Percentiles rank a stretch among this genome's conserved stretches.
These are phyloP conservation scores for Syngnathus scovelli DNA, from an alignment of 2,113 vertebrate genomes.

Conservation along the genomic window DNA sequence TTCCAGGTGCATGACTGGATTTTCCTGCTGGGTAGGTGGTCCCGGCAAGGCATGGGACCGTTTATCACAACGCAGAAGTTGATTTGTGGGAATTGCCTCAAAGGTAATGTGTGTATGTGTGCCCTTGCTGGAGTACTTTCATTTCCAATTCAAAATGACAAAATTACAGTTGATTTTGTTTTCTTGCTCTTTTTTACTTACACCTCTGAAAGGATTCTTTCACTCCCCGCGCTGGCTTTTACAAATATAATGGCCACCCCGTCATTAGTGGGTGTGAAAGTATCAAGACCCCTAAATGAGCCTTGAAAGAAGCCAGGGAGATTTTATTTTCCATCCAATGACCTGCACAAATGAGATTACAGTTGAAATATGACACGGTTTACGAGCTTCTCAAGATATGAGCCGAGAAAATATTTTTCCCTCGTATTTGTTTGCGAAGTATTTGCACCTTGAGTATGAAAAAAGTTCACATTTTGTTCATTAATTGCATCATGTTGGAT, in stretches of 20 bases:
- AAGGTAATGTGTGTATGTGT: slow-evolving; percentile 21
- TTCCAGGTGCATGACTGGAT: slow-evolving; percentile 67
- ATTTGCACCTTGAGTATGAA: no score
- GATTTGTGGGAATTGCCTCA: slow-evolving; percentile 69
- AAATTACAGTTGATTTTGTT: slow-evolving; percentile 72
- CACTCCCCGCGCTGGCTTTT: slow-evolving; percentile 79
- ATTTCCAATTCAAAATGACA: slow-evolving; percentile 83
- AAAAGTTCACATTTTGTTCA: no score
- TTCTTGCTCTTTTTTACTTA: slow-evolving; percentile 21
- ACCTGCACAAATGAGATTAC: background rate
- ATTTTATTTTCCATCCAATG: slow-evolving; percentile 78
- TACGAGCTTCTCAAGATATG: no score
- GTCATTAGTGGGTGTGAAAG: slow-evolving; percentile 83
- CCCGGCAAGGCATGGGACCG: slow-evolving; percentile 62
- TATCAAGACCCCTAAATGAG: slow-evolving; percentile 82
- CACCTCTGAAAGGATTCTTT: slow-evolving; percentile 67
- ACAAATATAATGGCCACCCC: slow-evolving; percentile 82
- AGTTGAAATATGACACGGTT: no score
- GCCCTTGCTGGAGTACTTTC: slow-evolving; percentile 78
- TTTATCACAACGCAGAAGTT: slow-evolving; percentile 77
- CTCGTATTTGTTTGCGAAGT: no score
- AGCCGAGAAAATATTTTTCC: no score
- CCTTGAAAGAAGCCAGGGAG: slow-evolving; percentile 78
- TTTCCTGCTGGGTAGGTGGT: slow-evolving; percentile 65
- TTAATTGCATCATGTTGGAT: background rate